Conservation (phyloP, 1,140 invertebrate genomes). For the Vanessa atalanta region DNA sequence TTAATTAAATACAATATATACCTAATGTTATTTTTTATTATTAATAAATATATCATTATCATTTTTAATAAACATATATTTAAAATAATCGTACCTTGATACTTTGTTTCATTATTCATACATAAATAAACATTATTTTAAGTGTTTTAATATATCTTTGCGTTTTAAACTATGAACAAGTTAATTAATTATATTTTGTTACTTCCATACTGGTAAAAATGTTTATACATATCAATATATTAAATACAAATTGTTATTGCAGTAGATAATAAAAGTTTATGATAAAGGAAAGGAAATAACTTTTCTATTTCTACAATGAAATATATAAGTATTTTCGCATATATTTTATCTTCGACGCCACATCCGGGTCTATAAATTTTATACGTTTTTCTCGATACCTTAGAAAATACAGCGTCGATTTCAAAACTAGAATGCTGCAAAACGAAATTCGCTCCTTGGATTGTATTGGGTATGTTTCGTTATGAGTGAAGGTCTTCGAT, state of each 20-base stretch:
- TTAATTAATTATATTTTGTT: neutral
- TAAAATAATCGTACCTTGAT: too few species aligned
- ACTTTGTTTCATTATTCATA: too few species aligned
- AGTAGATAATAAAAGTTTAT: too few species aligned
- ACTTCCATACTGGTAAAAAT: too few species aligned
- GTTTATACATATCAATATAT: too few species aligned
- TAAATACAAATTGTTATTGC: too few species aligned
- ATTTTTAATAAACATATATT: too few species aligned
- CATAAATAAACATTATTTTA: too few species aligned
- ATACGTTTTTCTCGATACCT: neutral
- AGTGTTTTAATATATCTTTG: too few species aligned
- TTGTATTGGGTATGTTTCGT: neutral
- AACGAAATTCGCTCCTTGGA: slow-evolving; percentile 10
- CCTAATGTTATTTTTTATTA: too few species aligned
- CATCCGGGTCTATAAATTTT: slow-evolving; percentile 7
- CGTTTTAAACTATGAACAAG: too few species aligned
- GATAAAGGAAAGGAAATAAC: neutral
- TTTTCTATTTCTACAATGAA: neutral
- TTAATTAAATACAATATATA: neutral
- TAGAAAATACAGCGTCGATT: neutral
- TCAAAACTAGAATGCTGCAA: slow-evolving; percentile 13
- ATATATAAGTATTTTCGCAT: slow-evolving; percentile 1
- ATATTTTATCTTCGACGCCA: neutral
- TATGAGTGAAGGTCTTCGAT: neutral
- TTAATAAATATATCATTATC: too few species aligned